Conservation (phyloP, 2,888 invertebrate genomes). For the Drosophila quinaria region DNA sequence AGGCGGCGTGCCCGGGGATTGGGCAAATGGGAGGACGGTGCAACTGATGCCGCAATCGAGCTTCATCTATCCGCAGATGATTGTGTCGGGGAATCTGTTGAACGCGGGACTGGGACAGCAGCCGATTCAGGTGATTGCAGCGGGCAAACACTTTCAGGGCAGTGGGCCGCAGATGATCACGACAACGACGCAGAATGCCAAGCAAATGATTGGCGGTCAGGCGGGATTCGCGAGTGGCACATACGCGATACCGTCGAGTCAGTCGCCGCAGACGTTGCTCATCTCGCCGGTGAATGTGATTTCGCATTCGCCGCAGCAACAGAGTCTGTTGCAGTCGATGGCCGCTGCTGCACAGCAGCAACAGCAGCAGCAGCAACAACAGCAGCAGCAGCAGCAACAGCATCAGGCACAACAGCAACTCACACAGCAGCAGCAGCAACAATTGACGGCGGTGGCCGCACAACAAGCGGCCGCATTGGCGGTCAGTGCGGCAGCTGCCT, state of each 20-base stretch:
- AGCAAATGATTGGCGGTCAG: constrained; percentile 88
- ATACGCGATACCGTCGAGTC: constrained; percentile 92
- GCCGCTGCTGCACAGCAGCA: constrained; percentile 65
- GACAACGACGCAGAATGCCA: constrained; percentile 88
- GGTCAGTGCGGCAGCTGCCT: constrained; percentile 27
- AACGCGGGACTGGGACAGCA: constrained; percentile 86
- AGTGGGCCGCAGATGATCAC: constrained; percentile 94
- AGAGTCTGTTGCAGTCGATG: constrained; percentile 85
- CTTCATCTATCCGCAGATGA: constrained; percentile 91
- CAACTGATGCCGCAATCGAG: constrained; percentile 92
- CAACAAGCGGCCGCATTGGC: constrained; percentile 60
- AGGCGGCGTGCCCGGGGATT: constrained; percentile 88
- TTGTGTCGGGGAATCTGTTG: constrained; percentile 93
- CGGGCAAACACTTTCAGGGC: constrained; percentile 94
- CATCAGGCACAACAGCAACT: constrained; percentile 66
- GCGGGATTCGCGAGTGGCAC: constrained; percentile 86
- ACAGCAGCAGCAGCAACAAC: constrained; percentile 75
- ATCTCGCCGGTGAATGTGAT: constrained; percentile 87
- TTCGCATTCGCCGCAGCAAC: constrained; percentile 84
- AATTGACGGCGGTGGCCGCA: constrained; percentile 52
- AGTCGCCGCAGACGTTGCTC: constrained; percentile 92
- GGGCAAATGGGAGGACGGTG: constrained; percentile 90
- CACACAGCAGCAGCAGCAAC: constrained; percentile 53
- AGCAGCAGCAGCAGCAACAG: constrained; percentile 65
- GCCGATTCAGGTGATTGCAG: constrained; percentile 90